Evolutionary conservation across 2,113 vertebrate species (phyloP), one percentile per base, ranked within the genome.

Genomic region (Chlorodrepanis virens): DNA sequence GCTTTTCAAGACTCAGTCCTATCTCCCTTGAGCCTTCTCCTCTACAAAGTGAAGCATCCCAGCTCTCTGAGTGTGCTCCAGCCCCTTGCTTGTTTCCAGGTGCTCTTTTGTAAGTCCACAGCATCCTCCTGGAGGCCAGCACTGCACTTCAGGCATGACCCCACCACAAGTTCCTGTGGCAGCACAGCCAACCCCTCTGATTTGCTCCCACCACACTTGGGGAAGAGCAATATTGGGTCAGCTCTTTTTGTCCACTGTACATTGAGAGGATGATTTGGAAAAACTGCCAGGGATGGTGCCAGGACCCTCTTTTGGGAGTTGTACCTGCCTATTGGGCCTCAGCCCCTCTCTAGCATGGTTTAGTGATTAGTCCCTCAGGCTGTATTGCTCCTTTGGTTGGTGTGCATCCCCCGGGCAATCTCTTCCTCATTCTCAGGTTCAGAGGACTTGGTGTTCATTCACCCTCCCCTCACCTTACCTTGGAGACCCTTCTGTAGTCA

Each of bases 201-300:
- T 71, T 52, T 82, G 17, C 9, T 76, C 24, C 5, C 52, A 68
- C 77, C 16, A 25, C 19, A 35, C 0, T 0, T 31, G 14, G 33
- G 14, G 11, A 28, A 60, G 67, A 11, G 24, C 59, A 80, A 22
- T 4, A 11, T 21, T 56, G 31, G 10, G 5, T 19, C 0, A 0
- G 8, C 28, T 78, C 6, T n/a, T 83, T 83, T 60, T 83, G 22
- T 29, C 12, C 7, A 4, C 21, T 35, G 29, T 27, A 20, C 14
- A 16, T 37, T 18, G 25, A 77, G 61, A 8, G 13, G 12, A 13
- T 78, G 28, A 35, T 35, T 82, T 78, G 52, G 52, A n/a, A 68
- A 35, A 69, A 12, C 28, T 56, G 5, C 40, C 49, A 56, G 49
- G 4, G 4, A 31, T 71, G 27, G 39, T 31, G 19, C 9, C 27